Conservation (phyloP, 2,113 vertebrate species). For the Cyanoramphus novaezelandiae region DNA sequence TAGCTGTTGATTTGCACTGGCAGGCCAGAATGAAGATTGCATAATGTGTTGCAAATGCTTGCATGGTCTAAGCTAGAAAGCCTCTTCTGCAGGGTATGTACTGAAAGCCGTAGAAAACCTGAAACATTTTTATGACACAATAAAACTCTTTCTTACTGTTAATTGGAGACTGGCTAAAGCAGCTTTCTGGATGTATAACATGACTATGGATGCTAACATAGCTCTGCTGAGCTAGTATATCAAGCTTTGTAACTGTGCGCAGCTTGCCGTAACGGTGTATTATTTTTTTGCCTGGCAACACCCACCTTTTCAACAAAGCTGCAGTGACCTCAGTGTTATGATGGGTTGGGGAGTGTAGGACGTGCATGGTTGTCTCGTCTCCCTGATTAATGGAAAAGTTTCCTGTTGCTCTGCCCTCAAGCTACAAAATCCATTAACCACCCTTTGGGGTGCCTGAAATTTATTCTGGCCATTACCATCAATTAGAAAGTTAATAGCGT, state of each 20-base stretch:
- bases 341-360: neutral
- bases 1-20: neutral
- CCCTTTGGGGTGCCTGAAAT: constrained; percentile 48
- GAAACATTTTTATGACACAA: neutral
- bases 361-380: constrained; percentile 10
- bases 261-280: neutral
- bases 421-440: constrained; percentile 61
- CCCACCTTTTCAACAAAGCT: neutral
- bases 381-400: constrained; percentile 37
- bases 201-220: neutral
- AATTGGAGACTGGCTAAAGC: neutral
- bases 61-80: neutral
- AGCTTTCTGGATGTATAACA: neutral
- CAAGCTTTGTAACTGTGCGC: neutral
- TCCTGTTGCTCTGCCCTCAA: constrained; percentile 44
- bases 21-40: neutral
- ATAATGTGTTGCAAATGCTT: neutral
- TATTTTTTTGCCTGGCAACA: neutral
- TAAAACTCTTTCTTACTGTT: neutral
- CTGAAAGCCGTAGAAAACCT: neutral
- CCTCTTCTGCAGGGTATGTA: neutral
- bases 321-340: neutral
- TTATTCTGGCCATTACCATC: constrained; percentile 62
- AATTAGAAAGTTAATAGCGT: constrained; percentile 61
- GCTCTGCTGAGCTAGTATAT: neutral